A percentile compares a stretch with the other conserved stretches of the same genome.
Evolutionary conservation across 2,113 vertebrate genomes (phyloP).

Genomic region (Campylorhamphus procurvoides): DNA sequence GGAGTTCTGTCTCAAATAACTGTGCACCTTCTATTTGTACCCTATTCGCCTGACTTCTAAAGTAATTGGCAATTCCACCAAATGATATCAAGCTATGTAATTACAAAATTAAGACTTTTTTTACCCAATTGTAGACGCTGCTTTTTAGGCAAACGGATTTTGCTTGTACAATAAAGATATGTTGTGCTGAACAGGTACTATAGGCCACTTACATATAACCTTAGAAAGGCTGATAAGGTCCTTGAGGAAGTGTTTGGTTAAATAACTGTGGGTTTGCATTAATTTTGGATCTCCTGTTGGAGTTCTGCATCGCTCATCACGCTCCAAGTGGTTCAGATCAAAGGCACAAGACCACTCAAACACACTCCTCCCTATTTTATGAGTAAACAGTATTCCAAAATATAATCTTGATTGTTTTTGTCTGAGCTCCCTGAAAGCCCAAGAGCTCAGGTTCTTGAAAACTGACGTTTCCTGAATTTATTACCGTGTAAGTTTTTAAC

Average conservation of each 20-base stretch:
- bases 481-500: neutral
- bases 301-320: neutral
- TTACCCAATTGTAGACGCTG: slow-evolving; percentile 44
- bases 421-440: neutral
- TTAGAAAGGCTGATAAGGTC: neutral
- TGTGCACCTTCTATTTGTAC: slow-evolving; percentile 32
- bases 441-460: neutral
- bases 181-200: slow-evolving; percentile 77
- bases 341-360: slow-evolving; percentile 47
- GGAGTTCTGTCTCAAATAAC: slow-evolving; percentile 21
- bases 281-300: neutral
- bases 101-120: slow-evolving; percentile 55
- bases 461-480: neutral
- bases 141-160: slow-evolving; percentile 73
- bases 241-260: slow-evolving; percentile 30
- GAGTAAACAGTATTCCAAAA: neutral
- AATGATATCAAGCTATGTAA: slow-evolving; percentile 43
- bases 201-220: slow-evolving; percentile 61
- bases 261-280: slow-evolving; percentile 18
- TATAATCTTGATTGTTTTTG: neutral
- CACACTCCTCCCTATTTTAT: neutral
- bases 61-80: slow-evolving; percentile 62
- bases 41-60: slow-evolving; percentile 12
- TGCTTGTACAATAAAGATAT: slow-evolving; percentile 81
- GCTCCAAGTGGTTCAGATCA: neutral